Base-by-base conservation (phyloP, 2,888 invertebrate genomes). In the Metalampra italica region DNA sequence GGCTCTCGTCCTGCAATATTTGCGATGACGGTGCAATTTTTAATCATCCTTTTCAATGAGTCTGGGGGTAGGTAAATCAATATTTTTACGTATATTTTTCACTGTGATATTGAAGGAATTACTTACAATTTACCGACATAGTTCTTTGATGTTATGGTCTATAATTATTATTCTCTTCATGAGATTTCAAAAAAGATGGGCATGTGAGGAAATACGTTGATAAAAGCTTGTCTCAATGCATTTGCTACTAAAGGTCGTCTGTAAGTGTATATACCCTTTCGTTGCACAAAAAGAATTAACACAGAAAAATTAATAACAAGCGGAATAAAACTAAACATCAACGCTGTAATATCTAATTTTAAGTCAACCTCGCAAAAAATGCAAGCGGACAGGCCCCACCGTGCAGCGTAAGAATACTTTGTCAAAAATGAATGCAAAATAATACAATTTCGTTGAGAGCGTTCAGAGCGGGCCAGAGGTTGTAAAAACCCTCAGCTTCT, bases 341-440 rank as follows among this genome's bases (percentile, higher is more conserved):
- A 38, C 43, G 43, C 29, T 60, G 60, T 60, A 43, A 43, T 54
- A 54, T 56, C 53, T 51, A 45, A 50, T 55, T 58, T 60, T 54
- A 59, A 62, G 59, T 54, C 53, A 44, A 43, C 43, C 50, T 47
- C 60, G 36, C 60, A 65, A 63, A 67, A 67, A 59, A 66, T 60
- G 62, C 58, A 57, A 62, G 68, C 65, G 60, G 60, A 68, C 64
- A 60, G 22, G 36, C n/a, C 36, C 32, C 36, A n/a, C 59, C 62
- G 63, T 64, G 69, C 36, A n/a, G 59, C 62, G 63, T 64, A 70
- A 75, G 75, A 71, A 71, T 74, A 76, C 78, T 81, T 81, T 80
- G 80, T 82, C 80, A 86, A 82, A 85, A 86, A 80, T 83, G 75
- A 83, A 89, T 88, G 87, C 83, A 83, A 86, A 86, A 85, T 86